Percentiles rank a stretch among this genome's conserved stretches.
These are phyloP conservation scores for Tetranychus cinnabarinus DNA, from an alignment of 1,140 invertebrate genomes.

Conservation along the genomic window DNA sequence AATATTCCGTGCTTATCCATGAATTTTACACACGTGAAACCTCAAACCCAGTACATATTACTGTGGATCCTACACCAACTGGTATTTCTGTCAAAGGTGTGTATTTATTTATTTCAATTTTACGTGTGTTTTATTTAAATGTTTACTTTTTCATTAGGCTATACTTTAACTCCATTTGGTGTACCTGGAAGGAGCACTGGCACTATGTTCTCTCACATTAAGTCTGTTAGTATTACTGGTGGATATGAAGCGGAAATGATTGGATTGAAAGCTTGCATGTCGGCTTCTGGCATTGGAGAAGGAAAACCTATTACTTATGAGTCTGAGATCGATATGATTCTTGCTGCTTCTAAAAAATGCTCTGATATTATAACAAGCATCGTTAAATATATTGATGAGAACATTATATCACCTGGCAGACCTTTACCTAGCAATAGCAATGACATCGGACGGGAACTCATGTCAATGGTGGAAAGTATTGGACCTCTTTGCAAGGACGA, in stretches of 20 bases:
- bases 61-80: conserved; percentile 62
- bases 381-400: conserved; percentile 12
- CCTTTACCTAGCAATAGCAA: conserved; percentile 10
- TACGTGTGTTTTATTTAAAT: neutral
- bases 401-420: conserved; percentile 5
- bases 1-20: conserved; percentile 86
- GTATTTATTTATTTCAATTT: neutral
- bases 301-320: neutral
- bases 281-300: conserved; percentile 6
- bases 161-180: conserved; percentile 45
- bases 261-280: conserved; percentile 22
- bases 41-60: conserved; percentile 67
- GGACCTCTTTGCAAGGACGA: conserved; percentile 7
- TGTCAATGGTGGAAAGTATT: conserved; percentile 15
- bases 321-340: conserved; percentile 9
- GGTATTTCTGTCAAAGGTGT: conserved; percentile 52
- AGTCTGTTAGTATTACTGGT: conserved; percentile 17
- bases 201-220: conserved; percentile 80
- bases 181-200: conserved; percentile 59
- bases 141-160: conserved; percentile 28
- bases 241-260: conserved; percentile 70
- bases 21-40: conserved; percentile 49
- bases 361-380: conserved; percentile 6
- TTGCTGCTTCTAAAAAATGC: conserved; percentile 6
- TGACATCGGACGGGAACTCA: conserved; percentile 13